Conservation (phyloP, 2,113 vertebrate genomes). For the Lanius ludovicianus region DNA sequence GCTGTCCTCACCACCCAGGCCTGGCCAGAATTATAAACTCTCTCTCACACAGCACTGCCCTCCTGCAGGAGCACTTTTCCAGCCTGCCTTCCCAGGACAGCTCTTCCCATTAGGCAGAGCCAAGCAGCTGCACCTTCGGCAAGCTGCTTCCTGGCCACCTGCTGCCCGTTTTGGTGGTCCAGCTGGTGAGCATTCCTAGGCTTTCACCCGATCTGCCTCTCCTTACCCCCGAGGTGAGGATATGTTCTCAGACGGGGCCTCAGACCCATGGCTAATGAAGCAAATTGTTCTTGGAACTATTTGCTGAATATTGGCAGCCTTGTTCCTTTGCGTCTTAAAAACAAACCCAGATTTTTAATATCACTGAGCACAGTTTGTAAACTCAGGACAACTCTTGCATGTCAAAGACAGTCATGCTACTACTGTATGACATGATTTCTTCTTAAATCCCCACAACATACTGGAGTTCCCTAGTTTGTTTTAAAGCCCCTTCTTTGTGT, state of each 20-base stretch:
- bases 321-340: background rate
- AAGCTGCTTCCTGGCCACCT: background rate
- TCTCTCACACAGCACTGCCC: accelerated
- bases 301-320: constrained; percentile 1
- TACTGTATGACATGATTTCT: background rate
- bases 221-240: background rate
- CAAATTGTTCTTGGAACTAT: background rate
- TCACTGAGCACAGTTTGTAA: background rate
- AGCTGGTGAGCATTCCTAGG: constrained; percentile 22
- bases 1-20: accelerated
- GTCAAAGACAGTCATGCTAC: background rate
- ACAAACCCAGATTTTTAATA: background rate
- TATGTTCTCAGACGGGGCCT: background rate
- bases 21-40: background rate
- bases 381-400: background rate
- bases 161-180: constrained; percentile 6
- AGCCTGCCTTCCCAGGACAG: background rate
- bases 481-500: background rate
- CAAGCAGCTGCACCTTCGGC: constrained; percentile 42
- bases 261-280: background rate
- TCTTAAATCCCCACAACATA: background rate
- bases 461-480: background rate
- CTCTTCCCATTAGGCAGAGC: background rate
- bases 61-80: background rate
- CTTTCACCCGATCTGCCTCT: background rate